Percentiles rank a stretch among this genome's conserved stretches.
phyloP scores from a whole-genome alignment of 2,888 invertebrate genomes.

The Magallana nippona region DNA sequence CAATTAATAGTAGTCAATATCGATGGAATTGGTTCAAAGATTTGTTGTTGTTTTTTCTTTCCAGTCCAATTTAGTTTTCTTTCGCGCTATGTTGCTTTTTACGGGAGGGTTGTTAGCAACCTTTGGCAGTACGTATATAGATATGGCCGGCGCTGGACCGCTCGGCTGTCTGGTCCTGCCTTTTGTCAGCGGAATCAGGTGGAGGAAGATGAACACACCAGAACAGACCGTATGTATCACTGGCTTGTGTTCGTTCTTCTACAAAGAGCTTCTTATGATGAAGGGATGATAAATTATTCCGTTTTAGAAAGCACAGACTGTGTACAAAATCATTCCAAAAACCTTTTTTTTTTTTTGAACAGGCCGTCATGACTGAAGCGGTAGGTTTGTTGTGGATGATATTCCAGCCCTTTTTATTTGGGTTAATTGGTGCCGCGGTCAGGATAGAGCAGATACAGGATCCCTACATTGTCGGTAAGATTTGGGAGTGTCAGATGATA shows the following conservation, averaged over 20 bases:
- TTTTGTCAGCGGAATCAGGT: constrained; percentile 79
- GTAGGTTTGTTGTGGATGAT: constrained; percentile 97
- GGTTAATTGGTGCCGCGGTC: constrained; percentile 94
- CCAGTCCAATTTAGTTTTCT: constrained; percentile 70
- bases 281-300: too few relatives aligned
- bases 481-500: not conserved
- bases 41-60: constrained; percentile 33
- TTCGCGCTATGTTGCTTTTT: constrained; percentile 88
- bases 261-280: too few relatives aligned
- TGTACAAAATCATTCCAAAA: not conserved
- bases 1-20: not conserved
- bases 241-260: too few relatives aligned
- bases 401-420: constrained; percentile 96
- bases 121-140: constrained; percentile 91
- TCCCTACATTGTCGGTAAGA: not conserved
- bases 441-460: constrained; percentile 82
- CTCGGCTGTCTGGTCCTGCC: constrained; percentile 83
- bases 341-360: not conserved
- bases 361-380: constrained; percentile 82
- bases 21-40: not conserved
- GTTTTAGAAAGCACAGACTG: not conserved
- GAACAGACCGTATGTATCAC: constrained; percentile 46
- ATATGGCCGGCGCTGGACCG: constrained; percentile 85
- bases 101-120: constrained; percentile 91
- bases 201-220: constrained; percentile 74